Evolutionary conservation across 2,888 invertebrate genomes (phyloP), one percentile per base, ranked within the genome.

Genomic region (Allygus modestus): DNA sequence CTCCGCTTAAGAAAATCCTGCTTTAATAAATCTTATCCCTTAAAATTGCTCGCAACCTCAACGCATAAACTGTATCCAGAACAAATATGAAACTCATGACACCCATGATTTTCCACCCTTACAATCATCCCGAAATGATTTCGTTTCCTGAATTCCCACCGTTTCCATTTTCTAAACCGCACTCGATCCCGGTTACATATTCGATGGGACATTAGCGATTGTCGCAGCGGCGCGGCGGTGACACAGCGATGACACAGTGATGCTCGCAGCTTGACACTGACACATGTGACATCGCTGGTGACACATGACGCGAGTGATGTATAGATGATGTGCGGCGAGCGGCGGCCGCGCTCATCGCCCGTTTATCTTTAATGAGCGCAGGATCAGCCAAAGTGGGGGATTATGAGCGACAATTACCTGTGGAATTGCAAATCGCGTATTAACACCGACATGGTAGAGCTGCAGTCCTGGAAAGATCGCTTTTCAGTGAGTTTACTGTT

Each of bases 321-420:
- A 65, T 65, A 65, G 20, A 65, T 65, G 65, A 65, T 65, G 65
- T 65, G 58, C 26, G 58, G 65, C 31, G 65, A 15, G 31, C 54
- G 23, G 54, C 54, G 9, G 28, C 31, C 28, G 28, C 26, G 58
- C 23, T 65, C 28, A 65, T 20, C 28, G 65, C 20, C 65, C 65
- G 17, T n/a, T 20, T 20, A 71, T 71, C 71, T 71, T 71, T 71
- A 71, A 71, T 71, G 71, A 71, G 71, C 41, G 71, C n/a, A 26
- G 71, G 71, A 71, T 71, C 71, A 71, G 71, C 71, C 41, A 71
- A 71, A 71, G 71, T 71, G 71, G 41, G 71, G 71, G 71, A 37
- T 41, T 37, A 71, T 71, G n/a, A 41, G 37, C 71, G 69, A 20
- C 71, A 71, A 71, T 71, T 71, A 71, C 71, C 71, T 37, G 71